A percentile compares a stretch with the other conserved stretches of the same genome.
Evolutionary conservation across 2,888 invertebrate genomes (phyloP).

Genomic region (Bembecia ichneumoniformis): DNA sequence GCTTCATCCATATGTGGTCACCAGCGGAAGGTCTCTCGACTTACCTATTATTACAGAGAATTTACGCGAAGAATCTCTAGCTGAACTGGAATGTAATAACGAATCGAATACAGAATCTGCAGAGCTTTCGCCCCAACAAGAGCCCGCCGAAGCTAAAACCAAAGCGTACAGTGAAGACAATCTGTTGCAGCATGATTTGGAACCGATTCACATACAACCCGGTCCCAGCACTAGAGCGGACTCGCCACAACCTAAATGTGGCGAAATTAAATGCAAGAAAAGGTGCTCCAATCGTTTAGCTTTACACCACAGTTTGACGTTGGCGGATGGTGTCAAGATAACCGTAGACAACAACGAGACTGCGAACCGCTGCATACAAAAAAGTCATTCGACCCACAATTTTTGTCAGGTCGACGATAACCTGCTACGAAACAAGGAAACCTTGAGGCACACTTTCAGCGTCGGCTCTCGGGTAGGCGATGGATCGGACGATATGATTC

Average conservation of each 20-base stretch:
- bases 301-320: constrained; percentile 41
- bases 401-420: constrained; percentile 17
- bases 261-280: constrained; percentile 16
- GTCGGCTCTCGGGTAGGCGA: constrained; percentile 26
- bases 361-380: constrained; percentile 30
- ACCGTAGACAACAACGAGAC: constrained; percentile 29
- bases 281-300: constrained; percentile 15
- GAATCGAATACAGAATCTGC: constrained; percentile 6
- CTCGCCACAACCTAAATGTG: constrained; percentile 7
- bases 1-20: constrained; percentile 43
- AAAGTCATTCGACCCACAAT: constrained; percentile 39
- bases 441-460: constrained; percentile 25
- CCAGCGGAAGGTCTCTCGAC: constrained; percentile 45
- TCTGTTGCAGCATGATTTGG: constrained; percentile 11
- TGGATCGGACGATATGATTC: constrained; percentile 13
- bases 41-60: constrained; percentile 48
- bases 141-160: constrained; percentile 12
- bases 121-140: constrained; percentile 3
- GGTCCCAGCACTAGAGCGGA: constrained; percentile 23
- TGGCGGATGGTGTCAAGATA: constrained; percentile 15
- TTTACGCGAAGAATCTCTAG: constrained; percentile 31
- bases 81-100: constrained; percentile 24
- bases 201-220: not conserved
- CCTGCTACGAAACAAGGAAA: constrained; percentile 8
- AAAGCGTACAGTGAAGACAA: constrained; percentile 39